Evolutionary conservation across 1,140 invertebrate genomes (phyloP).

Genomic region (Lasaia peninsularis): DNA sequence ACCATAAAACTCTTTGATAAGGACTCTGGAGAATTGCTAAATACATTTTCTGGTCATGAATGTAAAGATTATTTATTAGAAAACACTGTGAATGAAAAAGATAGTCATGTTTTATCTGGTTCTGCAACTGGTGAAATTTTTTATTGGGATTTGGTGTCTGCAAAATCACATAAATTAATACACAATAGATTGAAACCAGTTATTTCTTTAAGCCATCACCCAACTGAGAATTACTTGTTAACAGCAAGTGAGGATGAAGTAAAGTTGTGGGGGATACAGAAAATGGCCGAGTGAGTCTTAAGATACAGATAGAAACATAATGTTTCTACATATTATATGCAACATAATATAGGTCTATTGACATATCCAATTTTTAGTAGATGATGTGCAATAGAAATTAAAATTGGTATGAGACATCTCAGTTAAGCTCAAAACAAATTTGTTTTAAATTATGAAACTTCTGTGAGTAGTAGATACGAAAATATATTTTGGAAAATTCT

Average conservation of each 20-base stretch:
- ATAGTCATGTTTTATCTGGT: constrained; percentile 91
- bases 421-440: no score
- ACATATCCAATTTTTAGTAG: no score
- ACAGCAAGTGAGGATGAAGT: constrained; percentile 82
- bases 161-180: constrained; percentile 77
- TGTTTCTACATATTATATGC: no score
- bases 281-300: constrained; percentile 36
- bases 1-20: constrained; percentile 93
- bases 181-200: constrained; percentile 76
- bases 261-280: constrained; percentile 78
- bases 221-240: constrained; percentile 81
- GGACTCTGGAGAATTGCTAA: constrained; percentile 62
- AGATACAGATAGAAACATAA: no score
- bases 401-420: no score
- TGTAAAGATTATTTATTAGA: constrained; percentile 91
- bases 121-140: constrained; percentile 91
- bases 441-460: no score
- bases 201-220: constrained; percentile 85
- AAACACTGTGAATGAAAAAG: constrained; percentile 88
- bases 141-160: constrained; percentile 92
- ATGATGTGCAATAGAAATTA: no score
- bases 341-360: no score
- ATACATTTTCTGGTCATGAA: constrained; percentile 87
- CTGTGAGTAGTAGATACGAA: no score
- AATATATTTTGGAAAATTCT: no score